Evolutionary conservation across 1,140 invertebrate genomes (phyloP).

Genomic region (Leptinotarsa lineolata): DNA sequence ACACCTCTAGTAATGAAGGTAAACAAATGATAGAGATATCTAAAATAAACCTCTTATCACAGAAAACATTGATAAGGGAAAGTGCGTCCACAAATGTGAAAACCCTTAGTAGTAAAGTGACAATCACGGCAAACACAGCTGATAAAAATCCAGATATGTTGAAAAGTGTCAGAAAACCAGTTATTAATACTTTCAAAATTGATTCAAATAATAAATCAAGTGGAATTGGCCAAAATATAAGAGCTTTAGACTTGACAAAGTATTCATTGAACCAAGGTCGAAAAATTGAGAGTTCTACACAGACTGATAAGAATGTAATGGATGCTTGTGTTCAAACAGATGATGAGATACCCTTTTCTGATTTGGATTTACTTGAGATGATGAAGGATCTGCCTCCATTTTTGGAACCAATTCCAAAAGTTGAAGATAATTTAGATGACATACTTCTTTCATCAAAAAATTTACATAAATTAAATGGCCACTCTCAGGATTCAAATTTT

Average conservation of each 20-base stretch:
- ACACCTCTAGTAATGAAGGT: constrained; percentile 5
- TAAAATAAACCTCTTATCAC: constrained; percentile 6
- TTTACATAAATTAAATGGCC: neutral
- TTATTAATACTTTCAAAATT: constrained; percentile 15
- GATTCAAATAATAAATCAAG: neutral
- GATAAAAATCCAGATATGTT: constrained; percentile 5
- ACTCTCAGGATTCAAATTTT: neutral
- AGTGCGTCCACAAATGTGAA: constrained; percentile 26
- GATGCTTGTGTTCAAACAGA: constrained; percentile 15
- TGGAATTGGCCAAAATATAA: constrained; percentile 15
- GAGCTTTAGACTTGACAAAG: constrained; percentile 15
- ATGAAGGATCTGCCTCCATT: neutral
- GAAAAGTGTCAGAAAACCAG: neutral
- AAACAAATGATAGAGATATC: neutral
- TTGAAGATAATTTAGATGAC: no score
- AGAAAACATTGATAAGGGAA: constrained; percentile 18
- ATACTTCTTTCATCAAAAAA: neutral
- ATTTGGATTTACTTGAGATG: neutral
- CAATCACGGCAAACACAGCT: constrained; percentile 12
- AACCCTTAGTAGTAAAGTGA: constrained; percentile 23
- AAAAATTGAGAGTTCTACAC: constrained; percentile 2
- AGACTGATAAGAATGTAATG: constrained; percentile 1
- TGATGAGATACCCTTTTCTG: neutral
- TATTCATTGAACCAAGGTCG: neutral
- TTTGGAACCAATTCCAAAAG: no score